Evolutionary conservation across 2,113 vertebrate genomes (phyloP).

Genomic region (Nibea coibor): DNA sequence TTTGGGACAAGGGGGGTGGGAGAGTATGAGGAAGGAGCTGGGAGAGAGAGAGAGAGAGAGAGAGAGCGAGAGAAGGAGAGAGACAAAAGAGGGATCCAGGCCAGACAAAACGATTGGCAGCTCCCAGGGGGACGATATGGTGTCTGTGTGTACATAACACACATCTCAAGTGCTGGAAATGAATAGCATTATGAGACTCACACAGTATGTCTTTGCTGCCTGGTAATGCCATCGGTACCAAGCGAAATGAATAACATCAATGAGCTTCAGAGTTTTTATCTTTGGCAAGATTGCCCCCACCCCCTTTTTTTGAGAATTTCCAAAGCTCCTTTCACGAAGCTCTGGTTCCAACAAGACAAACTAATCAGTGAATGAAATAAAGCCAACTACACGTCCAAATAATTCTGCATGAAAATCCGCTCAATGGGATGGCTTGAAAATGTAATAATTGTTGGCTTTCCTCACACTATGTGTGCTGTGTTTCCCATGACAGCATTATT

Average conservation of each 20-base stretch:
- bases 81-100: conserved; percentile 68
- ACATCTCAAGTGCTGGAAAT: conserved; percentile 64
- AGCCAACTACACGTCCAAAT: not conserved
- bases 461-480: not conserved
- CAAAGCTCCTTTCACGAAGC: not conserved
- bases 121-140: conserved; percentile 58
- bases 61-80: conserved; percentile 25
- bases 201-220: conserved; percentile 37
- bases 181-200: conserved; percentile 58
- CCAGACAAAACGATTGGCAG: conserved; percentile 71
- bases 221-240: conserved; percentile 12
- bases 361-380: conserved; percentile 4
- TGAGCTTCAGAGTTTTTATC: conserved; percentile 3
- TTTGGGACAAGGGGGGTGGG: conserved; percentile 53
- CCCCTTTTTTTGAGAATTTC: not conserved
- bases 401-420: conserved; percentile 13
- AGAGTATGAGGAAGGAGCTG: conserved; percentile 24
- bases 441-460: not conserved
- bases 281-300: not conserved
- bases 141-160: conserved; percentile 69
- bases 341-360: conserved; percentile 13
- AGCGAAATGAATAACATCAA: conserved; percentile 36
- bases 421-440: not conserved
- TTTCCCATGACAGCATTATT: not conserved
- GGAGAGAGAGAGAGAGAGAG: conserved; percentile 32